phyloP scores from a whole-genome alignment of 1,140 invertebrate genomes.

The Lepidostoma basale region DNA sequence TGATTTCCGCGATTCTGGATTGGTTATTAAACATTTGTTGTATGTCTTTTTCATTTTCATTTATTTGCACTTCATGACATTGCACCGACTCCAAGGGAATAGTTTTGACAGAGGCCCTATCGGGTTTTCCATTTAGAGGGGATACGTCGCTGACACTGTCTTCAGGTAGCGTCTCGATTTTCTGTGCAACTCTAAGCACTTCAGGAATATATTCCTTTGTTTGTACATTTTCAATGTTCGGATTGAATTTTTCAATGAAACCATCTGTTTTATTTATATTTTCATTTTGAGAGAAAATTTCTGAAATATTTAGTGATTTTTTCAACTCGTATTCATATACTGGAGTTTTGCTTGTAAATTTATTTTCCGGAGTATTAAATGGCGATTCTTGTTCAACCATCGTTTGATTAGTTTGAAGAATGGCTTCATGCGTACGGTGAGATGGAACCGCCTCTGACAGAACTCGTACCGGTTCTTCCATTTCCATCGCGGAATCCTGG shows the following conservation, averaged over 20 bases:
- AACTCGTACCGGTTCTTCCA: slow-evolving; percentile 20
- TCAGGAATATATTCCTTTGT: slow-evolving; percentile 28
- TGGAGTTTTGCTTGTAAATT: slow-evolving; percentile 3
- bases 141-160: slow-evolving; percentile 42
- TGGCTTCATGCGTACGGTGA: slow-evolving; percentile 33
- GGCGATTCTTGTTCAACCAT: slow-evolving; percentile 32
- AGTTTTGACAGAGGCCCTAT: slow-evolving; percentile 29
- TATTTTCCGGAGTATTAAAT: slow-evolving; percentile 10
- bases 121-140: background rate
- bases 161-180: slow-evolving; percentile 47
- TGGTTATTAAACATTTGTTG: background rate
- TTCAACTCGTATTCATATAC: slow-evolving; percentile 34
- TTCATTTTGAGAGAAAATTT: slow-evolving; percentile 40
- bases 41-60: slow-evolving; percentile 33
- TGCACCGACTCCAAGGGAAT: slow-evolving; percentile 34
- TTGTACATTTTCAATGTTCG: slow-evolving; percentile 7
- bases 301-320: slow-evolving; percentile 37
- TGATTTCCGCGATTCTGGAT: slow-evolving; percentile 21
- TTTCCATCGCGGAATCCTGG: slow-evolving; percentile 30
- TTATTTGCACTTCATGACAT: slow-evolving; percentile 36
- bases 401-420: slow-evolving; percentile 31
- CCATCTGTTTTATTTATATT: slow-evolving; percentile 18
- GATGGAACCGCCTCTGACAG: slow-evolving; percentile 14
- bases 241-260: slow-evolving; percentile 23
- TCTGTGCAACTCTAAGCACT: slow-evolving; percentile 46